phyloP scores from a whole-genome alignment of 2,888 invertebrate species.

The Eugnorisma glareosa region DNA sequence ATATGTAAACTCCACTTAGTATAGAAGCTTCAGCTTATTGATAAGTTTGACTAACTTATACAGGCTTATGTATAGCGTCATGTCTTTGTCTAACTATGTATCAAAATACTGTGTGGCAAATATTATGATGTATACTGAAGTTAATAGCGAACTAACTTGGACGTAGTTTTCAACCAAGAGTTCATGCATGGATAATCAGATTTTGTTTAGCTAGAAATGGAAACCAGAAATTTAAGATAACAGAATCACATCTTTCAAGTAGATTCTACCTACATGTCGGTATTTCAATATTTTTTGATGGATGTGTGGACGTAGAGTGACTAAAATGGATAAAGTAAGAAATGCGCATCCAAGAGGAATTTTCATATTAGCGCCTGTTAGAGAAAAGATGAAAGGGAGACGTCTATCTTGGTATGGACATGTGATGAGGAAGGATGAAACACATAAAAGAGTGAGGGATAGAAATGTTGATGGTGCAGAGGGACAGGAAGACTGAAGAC shows the following conservation, averaged over 20 bases:
- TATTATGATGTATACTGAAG: constrained; percentile 5
- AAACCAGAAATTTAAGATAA: neutral
- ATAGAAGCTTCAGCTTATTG: constrained; percentile 41
- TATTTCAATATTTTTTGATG: neutral
- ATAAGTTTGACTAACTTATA: constrained; percentile 57
- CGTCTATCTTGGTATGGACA: no score
- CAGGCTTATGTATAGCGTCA: constrained; percentile 20
- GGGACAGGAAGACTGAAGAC: no score
- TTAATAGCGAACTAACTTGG: neutral
- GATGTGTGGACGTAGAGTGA: neutral
- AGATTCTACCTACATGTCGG: neutral
- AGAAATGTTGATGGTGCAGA: no score
- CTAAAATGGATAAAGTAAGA: neutral
- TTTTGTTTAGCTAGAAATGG: neutral
- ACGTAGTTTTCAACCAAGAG: neutral
- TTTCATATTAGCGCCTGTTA: no score
- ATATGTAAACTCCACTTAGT: constrained; percentile 48
- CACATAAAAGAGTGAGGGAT: no score
- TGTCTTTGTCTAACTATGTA: constrained; percentile 16
- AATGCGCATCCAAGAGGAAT: no score
- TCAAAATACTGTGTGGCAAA: constrained; percentile 20
- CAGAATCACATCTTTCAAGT: neutral
- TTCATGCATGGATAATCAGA: neutral
- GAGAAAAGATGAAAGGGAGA: no score
- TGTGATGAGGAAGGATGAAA: no score